Evolutionary conservation across 2,113 vertebrate genomes (phyloP).

Genomic region (Forbesichthys papilliferus): DNA sequence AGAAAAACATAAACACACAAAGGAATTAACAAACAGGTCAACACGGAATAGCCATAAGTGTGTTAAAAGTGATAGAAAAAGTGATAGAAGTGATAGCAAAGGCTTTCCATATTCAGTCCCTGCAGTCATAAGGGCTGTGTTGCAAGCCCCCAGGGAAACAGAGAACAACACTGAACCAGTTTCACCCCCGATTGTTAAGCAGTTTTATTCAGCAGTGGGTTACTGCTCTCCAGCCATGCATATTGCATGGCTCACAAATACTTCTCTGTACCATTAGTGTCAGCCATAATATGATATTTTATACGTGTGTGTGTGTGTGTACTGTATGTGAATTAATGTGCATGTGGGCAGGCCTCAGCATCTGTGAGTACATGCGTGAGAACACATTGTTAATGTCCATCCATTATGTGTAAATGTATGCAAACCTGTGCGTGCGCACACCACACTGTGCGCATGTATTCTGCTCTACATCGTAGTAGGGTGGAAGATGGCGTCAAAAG

Average conservation of each 20-base stretch:
- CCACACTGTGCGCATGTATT: background rate
- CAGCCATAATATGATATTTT: background rate
- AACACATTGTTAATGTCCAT: background rate
- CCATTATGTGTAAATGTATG: too few relatives aligned
- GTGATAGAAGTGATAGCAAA: background rate
- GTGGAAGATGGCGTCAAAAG: slow-evolving; percentile 31
- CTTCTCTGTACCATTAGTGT: slow-evolving; percentile 51
- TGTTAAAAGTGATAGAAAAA: too few relatives aligned
- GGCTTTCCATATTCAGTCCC: slow-evolving; percentile 29
- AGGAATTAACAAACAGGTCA: background rate
- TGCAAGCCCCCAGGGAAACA: slow-evolving; percentile 25
- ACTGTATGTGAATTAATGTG: background rate
- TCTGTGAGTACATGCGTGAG: background rate
- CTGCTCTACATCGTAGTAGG: background rate
- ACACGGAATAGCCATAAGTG: too few relatives aligned
- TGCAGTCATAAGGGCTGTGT: slow-evolving; percentile 12
- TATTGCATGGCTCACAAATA: slow-evolving; percentile 48
- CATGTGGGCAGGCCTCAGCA: background rate
- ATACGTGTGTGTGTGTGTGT: background rate
- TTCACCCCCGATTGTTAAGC: slow-evolving; percentile 32
- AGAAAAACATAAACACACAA: background rate
- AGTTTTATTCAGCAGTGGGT: slow-evolving; percentile 22
- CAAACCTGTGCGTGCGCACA: too few relatives aligned
- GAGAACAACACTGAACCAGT: slow-evolving; percentile 24
- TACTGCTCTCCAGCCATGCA: slow-evolving; percentile 29